These are phyloP conservation scores for Paramuricea clavata DNA, from an alignment of 92 coral and sea anemone species.

Conservation along the genomic window DNA sequence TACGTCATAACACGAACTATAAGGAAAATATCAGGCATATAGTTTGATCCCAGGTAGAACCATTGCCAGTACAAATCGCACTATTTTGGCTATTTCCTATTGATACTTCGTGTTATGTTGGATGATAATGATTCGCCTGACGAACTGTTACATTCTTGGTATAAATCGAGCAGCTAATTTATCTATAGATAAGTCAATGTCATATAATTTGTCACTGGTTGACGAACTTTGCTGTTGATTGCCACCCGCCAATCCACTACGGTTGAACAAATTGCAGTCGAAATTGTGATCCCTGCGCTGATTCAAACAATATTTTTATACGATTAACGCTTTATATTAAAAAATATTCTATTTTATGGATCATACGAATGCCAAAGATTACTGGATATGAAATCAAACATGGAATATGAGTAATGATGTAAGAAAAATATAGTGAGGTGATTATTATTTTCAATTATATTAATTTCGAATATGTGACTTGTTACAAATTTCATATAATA, in stretches of 20 bases:
- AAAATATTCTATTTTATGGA: too few relatives aligned
- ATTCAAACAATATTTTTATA: background rate
- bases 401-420: background rate
- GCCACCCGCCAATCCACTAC: constrained; percentile 12
- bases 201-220: too few relatives aligned
- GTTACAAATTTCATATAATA: too few relatives aligned
- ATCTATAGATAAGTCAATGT: background rate
- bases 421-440: background rate
- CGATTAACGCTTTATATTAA: background rate
- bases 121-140: too few relatives aligned
- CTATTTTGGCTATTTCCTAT: too few relatives aligned
- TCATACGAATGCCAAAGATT: background rate
- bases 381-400: background rate
- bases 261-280: constrained; percentile 10
- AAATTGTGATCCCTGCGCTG: background rate
- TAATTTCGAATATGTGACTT: background rate
- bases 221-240: background rate
- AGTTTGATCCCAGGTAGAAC: too few relatives aligned
- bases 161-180: background rate
- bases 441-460: background rate
- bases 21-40: too few relatives aligned
- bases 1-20: too few relatives aligned
- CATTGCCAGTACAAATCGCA: too few relatives aligned
- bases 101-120: too few relatives aligned
- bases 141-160: too few relatives aligned